phyloP scores from a whole-genome alignment of 2,113 vertebrate species.

The Natator depressus region DNA sequence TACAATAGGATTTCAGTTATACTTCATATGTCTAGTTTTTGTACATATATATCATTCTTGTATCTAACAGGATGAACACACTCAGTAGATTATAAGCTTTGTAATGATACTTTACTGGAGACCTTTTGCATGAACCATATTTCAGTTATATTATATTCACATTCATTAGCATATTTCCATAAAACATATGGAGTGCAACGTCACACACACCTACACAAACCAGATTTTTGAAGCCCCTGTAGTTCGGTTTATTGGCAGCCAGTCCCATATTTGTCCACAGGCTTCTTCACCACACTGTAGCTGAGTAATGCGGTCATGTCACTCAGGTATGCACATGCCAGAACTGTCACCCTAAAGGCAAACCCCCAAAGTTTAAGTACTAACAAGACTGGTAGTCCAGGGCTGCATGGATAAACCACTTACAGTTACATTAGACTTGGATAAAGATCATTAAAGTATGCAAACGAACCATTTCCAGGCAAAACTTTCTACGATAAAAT shows the following conservation, averaged over 20 bases:
- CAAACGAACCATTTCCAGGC: background rate
- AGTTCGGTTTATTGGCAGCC: background rate
- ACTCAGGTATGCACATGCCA: background rate
- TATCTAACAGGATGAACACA: too few species aligned
- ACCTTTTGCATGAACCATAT: too few species aligned
- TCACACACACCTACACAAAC: too few species aligned
- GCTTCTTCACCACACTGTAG: background rate
- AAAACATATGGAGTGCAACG: too few species aligned
- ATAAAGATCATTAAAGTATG: background rate
- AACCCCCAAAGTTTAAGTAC: background rate
- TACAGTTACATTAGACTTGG: background rate
- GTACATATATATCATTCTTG: too few species aligned
- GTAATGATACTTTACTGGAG: too few species aligned
- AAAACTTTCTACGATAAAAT: background rate
- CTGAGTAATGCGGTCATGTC: background rate
- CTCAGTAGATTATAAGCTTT: too few species aligned
- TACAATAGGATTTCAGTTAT: too few species aligned
- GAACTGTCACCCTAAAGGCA: background rate
- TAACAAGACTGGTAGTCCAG: background rate
- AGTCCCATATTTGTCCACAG: background rate
- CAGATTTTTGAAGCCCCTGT: background rate
- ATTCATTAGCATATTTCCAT: too few species aligned
- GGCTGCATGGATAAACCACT: background rate
- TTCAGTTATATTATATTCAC: too few species aligned
- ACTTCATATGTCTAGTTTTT: too few species aligned